These are phyloP conservation scores for Anhinga anhinga DNA, from an alignment of 2,113 vertebrate species.

Conservation along the genomic window DNA sequence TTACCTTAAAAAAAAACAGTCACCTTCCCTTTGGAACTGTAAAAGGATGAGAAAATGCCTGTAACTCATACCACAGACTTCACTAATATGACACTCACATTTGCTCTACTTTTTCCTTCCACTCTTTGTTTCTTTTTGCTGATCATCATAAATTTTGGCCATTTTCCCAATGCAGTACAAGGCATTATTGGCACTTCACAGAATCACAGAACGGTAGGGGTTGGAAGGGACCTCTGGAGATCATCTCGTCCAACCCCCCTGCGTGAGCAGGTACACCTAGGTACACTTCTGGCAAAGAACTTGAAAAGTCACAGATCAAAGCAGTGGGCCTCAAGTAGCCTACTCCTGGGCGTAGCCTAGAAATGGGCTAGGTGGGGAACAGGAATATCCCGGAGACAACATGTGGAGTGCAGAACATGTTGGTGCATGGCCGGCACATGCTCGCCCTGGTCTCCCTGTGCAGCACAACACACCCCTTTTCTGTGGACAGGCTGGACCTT, in stretches of 20 bases:
- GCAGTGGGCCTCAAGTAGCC: not conserved
- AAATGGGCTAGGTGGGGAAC: not conserved
- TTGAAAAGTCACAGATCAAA: not conserved
- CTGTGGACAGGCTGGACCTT: not conserved
- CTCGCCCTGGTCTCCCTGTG: not conserved
- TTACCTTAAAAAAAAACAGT: not conserved
- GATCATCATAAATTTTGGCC: not conserved
- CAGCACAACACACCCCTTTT: not conserved
- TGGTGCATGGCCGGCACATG: accelerated
- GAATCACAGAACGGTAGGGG: too few relatives aligned
- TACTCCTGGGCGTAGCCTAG: not conserved
- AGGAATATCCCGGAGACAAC: not conserved
- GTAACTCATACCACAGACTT: not conserved
- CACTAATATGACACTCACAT: not conserved
- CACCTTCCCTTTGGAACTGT: not conserved
- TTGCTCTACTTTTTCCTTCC: not conserved
- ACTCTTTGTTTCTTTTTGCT: not conserved
- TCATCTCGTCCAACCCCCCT: too few relatives aligned
- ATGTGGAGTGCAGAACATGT: not conserved
- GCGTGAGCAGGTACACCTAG: too few relatives aligned
- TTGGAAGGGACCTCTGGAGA: too few relatives aligned
- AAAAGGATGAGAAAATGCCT: not conserved
- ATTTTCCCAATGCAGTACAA: not conserved
- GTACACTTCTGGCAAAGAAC: not conserved
- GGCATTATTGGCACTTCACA: not conserved